phyloP scores from a whole-genome alignment of 2,113 vertebrate genomes.

The Calyptomena viridis region DNA sequence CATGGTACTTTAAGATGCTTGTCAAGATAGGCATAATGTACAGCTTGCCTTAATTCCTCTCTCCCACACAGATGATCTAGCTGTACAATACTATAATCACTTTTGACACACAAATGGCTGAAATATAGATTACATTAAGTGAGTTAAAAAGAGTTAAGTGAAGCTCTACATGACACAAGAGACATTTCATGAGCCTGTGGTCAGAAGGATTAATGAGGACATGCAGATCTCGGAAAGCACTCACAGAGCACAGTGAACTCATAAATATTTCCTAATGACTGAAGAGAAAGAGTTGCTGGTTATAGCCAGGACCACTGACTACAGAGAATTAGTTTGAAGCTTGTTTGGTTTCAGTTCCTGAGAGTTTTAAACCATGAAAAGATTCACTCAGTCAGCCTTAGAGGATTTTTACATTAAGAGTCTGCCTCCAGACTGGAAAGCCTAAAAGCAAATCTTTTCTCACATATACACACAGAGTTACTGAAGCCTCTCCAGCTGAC shows the following conservation, averaged over 20 bases:
- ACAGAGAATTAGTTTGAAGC: neutral
- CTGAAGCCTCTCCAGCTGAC: neutral
- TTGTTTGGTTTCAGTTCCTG: neutral
- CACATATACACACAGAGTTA: neutral
- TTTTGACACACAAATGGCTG: neutral
- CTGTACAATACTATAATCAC: neutral
- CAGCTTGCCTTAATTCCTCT: neutral
- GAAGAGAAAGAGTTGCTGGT: conserved; percentile 2
- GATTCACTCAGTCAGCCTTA: neutral
- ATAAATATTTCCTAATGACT: conserved; percentile 40
- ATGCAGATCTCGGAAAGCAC: conserved; percentile 9
- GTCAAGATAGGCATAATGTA: neutral
- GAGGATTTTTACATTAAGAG: neutral
- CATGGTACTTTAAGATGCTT: neutral
- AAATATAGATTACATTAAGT: neutral
- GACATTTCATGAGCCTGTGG: neutral
- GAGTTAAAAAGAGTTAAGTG: conserved; percentile 2
- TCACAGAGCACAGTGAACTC: conserved; percentile 35
- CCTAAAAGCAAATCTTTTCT: neutral
- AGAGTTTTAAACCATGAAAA: neutral
- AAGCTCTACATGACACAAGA: conserved; percentile 10
- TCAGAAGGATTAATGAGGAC: conserved; percentile 45
- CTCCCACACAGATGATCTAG: neutral
- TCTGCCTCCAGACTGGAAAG: neutral
- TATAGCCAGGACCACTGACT: neutral